These are phyloP conservation scores for Tenthredo mesomela DNA, from an alignment of 2,888 invertebrate species.

Conservation along the genomic window DNA sequence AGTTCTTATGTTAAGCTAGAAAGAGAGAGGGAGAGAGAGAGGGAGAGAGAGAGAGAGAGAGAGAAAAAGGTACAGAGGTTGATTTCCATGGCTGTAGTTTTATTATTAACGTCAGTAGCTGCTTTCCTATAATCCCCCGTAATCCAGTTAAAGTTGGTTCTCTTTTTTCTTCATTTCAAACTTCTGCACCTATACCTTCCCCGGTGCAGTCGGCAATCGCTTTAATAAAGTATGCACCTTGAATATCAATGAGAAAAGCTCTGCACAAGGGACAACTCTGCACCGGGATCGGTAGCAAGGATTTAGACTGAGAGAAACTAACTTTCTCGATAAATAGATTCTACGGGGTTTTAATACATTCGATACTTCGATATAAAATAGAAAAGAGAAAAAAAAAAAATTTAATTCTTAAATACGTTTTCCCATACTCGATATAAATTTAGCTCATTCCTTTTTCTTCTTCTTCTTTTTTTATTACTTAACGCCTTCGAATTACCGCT, in stretches of 20 bases:
- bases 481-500: background rate
- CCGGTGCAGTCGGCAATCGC: slow-evolving; percentile 54
- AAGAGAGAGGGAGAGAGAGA: no score
- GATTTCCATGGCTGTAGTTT: slow-evolving; percentile 23
- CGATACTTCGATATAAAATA: background rate
- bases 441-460: background rate
- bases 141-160: slow-evolving; percentile 5
- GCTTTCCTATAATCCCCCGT: slow-evolving; percentile 17
- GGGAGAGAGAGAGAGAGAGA: background rate
- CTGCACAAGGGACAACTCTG: slow-evolving; percentile 12
- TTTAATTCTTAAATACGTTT: background rate
- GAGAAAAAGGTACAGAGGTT: background rate
- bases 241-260: slow-evolving; percentile 69
- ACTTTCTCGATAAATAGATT: slow-evolving; percentile 29
- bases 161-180: slow-evolving; percentile 29
- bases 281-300: background rate
- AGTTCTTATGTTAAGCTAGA: background rate
- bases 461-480: background rate
- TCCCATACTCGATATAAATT: background rate
- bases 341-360: background rate
- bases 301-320: slow-evolving; percentile 15
- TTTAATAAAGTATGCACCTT: slow-evolving; percentile 72
- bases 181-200: background rate
- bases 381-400: background rate
- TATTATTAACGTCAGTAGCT: slow-evolving; percentile 12